A percentile compares a stretch with the other conserved stretches of the same genome.
Evolutionary conservation across 2,113 vertebrate genomes (phyloP).

Genomic region (Phaetusa simplex): DNA sequence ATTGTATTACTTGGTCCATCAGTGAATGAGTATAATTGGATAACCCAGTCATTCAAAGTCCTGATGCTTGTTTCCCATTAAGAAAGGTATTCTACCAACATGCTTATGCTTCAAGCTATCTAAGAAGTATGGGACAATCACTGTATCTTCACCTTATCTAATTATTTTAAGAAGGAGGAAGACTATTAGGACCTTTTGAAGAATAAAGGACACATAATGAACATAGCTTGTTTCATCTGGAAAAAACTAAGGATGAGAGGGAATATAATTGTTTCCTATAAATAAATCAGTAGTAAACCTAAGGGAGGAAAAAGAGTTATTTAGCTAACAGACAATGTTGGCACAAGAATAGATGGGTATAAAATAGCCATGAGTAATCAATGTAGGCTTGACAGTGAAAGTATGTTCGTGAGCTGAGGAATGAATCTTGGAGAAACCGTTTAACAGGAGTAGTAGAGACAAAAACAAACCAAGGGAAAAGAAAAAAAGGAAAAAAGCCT

Average conservation of each 20-base stretch:
- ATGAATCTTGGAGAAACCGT: background rate
- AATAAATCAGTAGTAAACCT: background rate
- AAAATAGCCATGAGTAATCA: background rate
- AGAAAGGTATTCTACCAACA: background rate
- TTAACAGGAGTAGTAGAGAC: background rate
- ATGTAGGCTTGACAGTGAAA: background rate
- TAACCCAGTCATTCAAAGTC: background rate
- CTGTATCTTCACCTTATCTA: background rate
- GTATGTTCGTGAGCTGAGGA: background rate
- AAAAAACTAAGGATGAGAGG: background rate
- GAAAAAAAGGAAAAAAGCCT: rapidly evolving
- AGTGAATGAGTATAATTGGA: background rate
- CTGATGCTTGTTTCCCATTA: background rate
- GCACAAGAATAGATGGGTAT: background rate
- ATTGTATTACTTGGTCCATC: background rate
- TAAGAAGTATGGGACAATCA: background rate
- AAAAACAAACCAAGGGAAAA: background rate
- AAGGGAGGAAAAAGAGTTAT: background rate
- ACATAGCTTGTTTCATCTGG: background rate
- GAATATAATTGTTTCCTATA: background rate
- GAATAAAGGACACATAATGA: background rate
- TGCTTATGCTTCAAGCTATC: background rate
- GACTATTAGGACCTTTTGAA: background rate
- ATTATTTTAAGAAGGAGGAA: background rate
- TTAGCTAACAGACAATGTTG: background rate